Evolutionary conservation across 2,888 invertebrate species (phyloP), one percentile per base, ranked within the genome.

Genomic region (Drosophila mimetica): DNA sequence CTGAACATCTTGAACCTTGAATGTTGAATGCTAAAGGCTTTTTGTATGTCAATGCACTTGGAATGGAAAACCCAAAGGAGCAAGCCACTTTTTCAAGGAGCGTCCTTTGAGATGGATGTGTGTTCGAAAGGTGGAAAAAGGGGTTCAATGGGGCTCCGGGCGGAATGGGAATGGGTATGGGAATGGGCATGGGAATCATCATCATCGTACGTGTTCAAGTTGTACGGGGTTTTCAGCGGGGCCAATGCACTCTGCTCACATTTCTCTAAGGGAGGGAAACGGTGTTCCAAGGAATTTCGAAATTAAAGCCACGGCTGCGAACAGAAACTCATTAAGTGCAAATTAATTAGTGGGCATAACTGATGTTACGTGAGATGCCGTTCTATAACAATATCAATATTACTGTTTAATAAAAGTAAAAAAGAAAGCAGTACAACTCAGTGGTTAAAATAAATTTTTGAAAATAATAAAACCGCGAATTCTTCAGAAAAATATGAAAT

Each of bases 41-140:
- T 86, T 86, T 87, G 76, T 88, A 75, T 86, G 86, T 87, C 86
- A 81, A 81, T 81, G 75, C 75, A 75, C 72, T 81, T 78, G 67
- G 65, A 75, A 71, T 71, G 75, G 77, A 78, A 77, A 76, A 64
- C 51, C 71, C 37, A 61, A 74, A 50, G 74, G 52, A 61, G 52
- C 28, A 55, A 48, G 39, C 54, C 58, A n/a, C 44, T 28, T 48
- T 60, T 46, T 51, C 44, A 55, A 59, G 52, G 57, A 63, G 50
- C 52, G 37, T 42, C 57, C 65, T 77, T 77, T 74, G 63, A 70
- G 51, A 60, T 73, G 74, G 48, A 60, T 74, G 74, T 64, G 63
- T 51, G 70, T 51, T 69, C 37, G 37, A 54, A 63, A 58, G 58
- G 39, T 22, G 63, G 30, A 30, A 30, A 30, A 30, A 30, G 30